These are phyloP conservation scores for Drosophila littoralis DNA, from an alignment of 1,140 invertebrate genomes.

Conservation along the genomic window DNA sequence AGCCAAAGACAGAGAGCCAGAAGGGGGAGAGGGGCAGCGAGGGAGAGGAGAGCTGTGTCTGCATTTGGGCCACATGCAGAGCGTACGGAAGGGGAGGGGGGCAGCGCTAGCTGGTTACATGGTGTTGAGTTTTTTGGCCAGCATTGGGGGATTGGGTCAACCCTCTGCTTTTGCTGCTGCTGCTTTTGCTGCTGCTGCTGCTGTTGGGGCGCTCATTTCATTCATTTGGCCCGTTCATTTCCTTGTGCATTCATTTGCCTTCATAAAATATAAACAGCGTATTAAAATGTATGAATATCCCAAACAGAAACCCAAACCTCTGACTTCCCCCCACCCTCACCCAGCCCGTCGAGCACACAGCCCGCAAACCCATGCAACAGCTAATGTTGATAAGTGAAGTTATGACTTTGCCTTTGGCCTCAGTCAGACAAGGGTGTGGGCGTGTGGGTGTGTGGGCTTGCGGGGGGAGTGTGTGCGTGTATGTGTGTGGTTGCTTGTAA, in stretches of 20 bases:
- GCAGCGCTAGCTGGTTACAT: slow-evolving; percentile 46
- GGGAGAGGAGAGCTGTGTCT: slow-evolving; percentile 41
- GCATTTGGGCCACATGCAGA: slow-evolving; percentile 52
- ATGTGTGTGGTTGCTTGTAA: background rate
- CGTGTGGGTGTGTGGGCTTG: too few relatives aligned
- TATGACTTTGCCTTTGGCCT: slow-evolving; percentile 74
- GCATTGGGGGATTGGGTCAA: slow-evolving; percentile 19
- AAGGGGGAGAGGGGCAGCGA: background rate
- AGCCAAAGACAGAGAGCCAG: background rate
- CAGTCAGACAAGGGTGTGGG: slow-evolving; percentile 49
- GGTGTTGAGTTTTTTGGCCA: slow-evolving; percentile 77
- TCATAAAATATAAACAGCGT: slow-evolving; percentile 82
- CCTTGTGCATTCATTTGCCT: slow-evolving; percentile 82
- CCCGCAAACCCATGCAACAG: slow-evolving; percentile 49
- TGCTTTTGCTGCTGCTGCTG: background rate
- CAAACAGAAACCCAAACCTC: slow-evolving; percentile 32
- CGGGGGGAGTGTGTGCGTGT: background rate
- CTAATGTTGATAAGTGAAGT: slow-evolving; percentile 83
- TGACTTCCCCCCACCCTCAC: background rate
- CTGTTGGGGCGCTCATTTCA: slow-evolving; percentile 40
- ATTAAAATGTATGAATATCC: slow-evolving; percentile 82
- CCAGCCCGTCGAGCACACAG: background rate
- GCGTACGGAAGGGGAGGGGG: background rate
- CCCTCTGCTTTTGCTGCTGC: slow-evolving; percentile 17
- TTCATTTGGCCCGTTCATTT: slow-evolving; percentile 71